A percentile compares a stretch with the other conserved stretches of the same genome.
Evolutionary conservation across 1,140 invertebrate species (phyloP).

Genomic region (Plectrocnemia conspersa): DNA sequence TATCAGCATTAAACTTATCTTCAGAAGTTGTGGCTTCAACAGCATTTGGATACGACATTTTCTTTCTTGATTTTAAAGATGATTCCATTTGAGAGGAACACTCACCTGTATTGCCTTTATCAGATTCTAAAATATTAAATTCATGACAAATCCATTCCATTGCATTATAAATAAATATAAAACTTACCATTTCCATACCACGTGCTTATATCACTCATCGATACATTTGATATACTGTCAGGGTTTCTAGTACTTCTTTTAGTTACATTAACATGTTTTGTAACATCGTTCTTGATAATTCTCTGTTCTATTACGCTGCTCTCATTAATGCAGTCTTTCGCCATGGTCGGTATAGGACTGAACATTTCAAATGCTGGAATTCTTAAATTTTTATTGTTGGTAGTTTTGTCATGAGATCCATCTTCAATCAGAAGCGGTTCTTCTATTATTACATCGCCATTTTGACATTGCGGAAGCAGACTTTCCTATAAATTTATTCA

Average conservation of each 20-base stretch:
- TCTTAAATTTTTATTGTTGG: conserved; percentile 12
- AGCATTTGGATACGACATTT: neutral
- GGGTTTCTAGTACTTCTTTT: conserved; percentile 41
- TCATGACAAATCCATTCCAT: neutral
- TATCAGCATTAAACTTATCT: conserved; percentile 44
- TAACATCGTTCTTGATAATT: neutral
- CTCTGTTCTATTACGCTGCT: conserved; percentile 25
- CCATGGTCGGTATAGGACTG: conserved; percentile 50
- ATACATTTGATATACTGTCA: conserved; percentile 48
- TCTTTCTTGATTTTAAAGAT: neutral
- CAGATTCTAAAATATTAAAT: conserved; percentile 4
- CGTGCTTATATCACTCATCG: conserved; percentile 54
- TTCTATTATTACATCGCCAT: neutral
- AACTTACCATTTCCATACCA: conserved; percentile 52
- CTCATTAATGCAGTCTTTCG: conserved; percentile 23
- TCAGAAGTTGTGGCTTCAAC: conserved; percentile 34
- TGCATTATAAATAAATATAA: conserved; percentile 10
- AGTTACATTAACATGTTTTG: conserved; percentile 37
- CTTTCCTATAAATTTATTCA: conserved; percentile 26
- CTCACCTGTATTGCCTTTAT: conserved; percentile 11
- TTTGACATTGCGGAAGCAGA: conserved; percentile 16
- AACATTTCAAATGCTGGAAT: conserved; percentile 49
- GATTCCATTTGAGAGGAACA: neutral
- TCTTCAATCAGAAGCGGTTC: neutral
- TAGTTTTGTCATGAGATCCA: conserved; percentile 13